These are phyloP conservation scores for Aphis gossypii DNA, from an alignment of 1,140 invertebrate genomes.

Conservation along the genomic window DNA sequence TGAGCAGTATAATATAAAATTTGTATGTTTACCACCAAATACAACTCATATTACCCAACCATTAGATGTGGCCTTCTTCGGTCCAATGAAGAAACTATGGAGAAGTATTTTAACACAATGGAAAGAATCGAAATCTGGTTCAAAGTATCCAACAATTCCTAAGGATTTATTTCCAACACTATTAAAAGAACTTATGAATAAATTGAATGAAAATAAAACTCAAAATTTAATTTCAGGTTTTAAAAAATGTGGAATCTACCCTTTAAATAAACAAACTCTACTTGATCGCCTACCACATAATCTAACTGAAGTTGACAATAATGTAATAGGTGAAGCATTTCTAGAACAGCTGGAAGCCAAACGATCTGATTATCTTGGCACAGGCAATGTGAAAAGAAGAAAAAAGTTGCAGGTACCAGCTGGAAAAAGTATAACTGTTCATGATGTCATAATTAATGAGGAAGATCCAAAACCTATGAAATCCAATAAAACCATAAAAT, in stretches of 20 bases:
- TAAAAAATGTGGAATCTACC: constrained; percentile 61
- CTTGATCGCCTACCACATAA: constrained; percentile 56
- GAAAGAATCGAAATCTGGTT: constrained; percentile 59
- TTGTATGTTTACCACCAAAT: constrained; percentile 65
- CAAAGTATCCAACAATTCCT: constrained; percentile 47
- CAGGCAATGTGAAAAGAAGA: not conserved
- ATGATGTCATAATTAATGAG: not conserved
- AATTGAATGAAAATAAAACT: constrained; percentile 35
- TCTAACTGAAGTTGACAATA: not conserved
- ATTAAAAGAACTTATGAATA: constrained; percentile 61
- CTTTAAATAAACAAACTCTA: constrained; percentile 61
- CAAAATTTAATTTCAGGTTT: constrained; percentile 61
- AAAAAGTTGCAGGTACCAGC: constrained; percentile 53
- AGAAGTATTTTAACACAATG: constrained; percentile 62
- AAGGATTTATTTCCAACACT: constrained; percentile 60
- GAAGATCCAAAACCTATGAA: not conserved
- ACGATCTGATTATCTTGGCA: not conserved
- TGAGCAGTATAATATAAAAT: constrained; percentile 63
- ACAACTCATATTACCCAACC: constrained; percentile 65
- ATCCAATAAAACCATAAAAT: not conserved
- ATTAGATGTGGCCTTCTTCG: constrained; percentile 65
- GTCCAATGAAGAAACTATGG: constrained; percentile 65
- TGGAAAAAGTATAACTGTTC: constrained; percentile 49
- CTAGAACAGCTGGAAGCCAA: not conserved
- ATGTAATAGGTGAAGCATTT: not conserved